Conservation (phyloP, 2,888 invertebrate species). For the Clunio marinus region DNA sequence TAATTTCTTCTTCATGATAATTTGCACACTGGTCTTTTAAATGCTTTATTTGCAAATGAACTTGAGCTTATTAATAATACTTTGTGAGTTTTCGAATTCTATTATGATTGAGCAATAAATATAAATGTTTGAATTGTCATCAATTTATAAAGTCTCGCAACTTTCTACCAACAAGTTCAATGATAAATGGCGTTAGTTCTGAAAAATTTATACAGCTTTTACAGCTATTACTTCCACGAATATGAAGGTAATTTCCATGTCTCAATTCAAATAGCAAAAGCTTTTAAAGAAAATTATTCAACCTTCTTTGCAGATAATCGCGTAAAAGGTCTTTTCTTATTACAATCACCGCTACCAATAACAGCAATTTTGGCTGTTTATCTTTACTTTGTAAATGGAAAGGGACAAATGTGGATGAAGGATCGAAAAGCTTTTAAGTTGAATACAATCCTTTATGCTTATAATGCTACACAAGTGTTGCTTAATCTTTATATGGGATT, state of each 20-base stretch:
- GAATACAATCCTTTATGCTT: conserved; percentile 58
- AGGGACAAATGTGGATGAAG: conserved; percentile 65
- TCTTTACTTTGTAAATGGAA: conserved; percentile 53
- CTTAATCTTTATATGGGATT: conserved; percentile 23
- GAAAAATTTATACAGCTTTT: conserved; percentile 1
- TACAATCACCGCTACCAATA: conserved; percentile 54
- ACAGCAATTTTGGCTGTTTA: conserved; percentile 52
- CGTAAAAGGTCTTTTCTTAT: conserved; percentile 54
- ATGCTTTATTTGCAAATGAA: no score
- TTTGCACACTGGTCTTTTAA: no score
- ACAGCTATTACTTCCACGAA: conserved; percentile 17
- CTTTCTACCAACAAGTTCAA: no score
- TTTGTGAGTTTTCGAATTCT: no score
- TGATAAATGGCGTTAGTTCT: conserved; percentile 26
- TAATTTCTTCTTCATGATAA: no score
- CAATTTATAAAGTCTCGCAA: no score
- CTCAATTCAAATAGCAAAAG: no score
- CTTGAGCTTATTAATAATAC: no score
- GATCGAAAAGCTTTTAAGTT: conserved; percentile 62
- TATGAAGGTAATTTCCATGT: conserved; percentile 21
- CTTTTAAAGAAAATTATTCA: no score
- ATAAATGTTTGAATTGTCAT: no score
- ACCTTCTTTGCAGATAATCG: conserved; percentile 54
- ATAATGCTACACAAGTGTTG: conserved; percentile 64
- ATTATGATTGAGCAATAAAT: no score